phyloP scores from a whole-genome alignment of 2,797 vertebrate species.

The Tarsius wallacei region DNA sequence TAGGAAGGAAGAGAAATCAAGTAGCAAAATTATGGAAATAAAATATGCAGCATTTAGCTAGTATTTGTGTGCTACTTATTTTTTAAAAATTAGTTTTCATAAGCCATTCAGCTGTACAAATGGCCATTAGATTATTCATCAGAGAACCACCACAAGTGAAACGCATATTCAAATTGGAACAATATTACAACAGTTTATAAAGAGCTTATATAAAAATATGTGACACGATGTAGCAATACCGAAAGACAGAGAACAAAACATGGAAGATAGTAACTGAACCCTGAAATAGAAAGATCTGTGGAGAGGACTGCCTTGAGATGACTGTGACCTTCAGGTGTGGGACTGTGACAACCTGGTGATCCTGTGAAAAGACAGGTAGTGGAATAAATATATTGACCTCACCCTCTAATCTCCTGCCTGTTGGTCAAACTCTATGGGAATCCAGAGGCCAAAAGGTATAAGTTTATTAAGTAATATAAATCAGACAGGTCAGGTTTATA shows the following conservation, averaged over 20 bases:
- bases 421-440: background rate
- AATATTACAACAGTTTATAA: background rate
- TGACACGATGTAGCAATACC: fast-evolving
- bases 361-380: background rate
- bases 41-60: background rate
- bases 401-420: background rate
- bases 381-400: background rate
- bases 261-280: background rate
- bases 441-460: background rate
- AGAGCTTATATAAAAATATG: background rate
- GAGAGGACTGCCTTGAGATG: background rate
- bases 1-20: background rate
- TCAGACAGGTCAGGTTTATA: background rate
- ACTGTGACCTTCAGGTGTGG: fast-evolving
- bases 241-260: background rate
- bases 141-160: background rate
- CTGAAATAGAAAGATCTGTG: background rate
- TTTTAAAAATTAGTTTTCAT: background rate
- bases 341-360: background rate
- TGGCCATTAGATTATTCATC: background rate
- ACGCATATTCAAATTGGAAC: background rate
- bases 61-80: background rate
- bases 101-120: background rate
- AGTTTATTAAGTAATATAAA: background rate
- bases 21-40: background rate